Percentiles rank a stretch among this genome's conserved stretches.
phyloP scores from a whole-genome alignment of 2,113 vertebrate species.

The Mixornis gularis region DNA sequence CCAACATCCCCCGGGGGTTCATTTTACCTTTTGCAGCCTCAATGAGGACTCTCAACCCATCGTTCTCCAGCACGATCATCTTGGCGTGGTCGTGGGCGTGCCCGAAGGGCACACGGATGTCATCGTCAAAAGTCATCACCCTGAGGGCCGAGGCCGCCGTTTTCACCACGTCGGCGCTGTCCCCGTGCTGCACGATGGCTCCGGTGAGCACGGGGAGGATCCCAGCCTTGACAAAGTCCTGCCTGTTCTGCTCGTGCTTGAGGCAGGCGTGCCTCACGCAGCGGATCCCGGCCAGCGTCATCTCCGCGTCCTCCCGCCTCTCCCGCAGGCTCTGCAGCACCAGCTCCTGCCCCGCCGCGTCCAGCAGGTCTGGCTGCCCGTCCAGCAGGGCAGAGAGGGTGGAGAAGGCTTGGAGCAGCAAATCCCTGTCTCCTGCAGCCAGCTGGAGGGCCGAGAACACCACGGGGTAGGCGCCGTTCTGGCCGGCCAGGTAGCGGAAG shows the following conservation, averaged over 20 bases:
- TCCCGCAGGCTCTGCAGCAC: constrained; percentile 69
- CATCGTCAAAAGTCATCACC: constrained; percentile 92
- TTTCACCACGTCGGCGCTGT: constrained; percentile 69
- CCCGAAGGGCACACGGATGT: constrained; percentile 88
- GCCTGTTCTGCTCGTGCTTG: constrained; percentile 91
- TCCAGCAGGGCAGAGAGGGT: constrained; percentile 79
- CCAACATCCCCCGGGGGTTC: accelerated
- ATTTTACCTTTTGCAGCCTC: constrained; percentile 86
- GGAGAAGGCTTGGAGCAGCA: constrained; percentile 62
- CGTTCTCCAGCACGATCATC: constrained; percentile 87
- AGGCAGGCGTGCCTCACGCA: constrained; percentile 79
- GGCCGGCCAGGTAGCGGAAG: constrained; percentile 83
- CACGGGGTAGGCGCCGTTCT: constrained; percentile 82
- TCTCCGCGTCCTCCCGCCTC: background rate
- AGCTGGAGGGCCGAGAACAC: constrained; percentile 80
- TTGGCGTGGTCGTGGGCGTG: constrained; percentile 89
- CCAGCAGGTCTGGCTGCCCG: constrained; percentile 90
- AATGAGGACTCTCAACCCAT: constrained; percentile 83
- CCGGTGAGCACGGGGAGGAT: constrained; percentile 73
- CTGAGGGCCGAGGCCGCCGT: constrained; percentile 77
- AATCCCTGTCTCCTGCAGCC: constrained; percentile 18
- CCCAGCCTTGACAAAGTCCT: constrained; percentile 80
- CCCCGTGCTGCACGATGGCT: constrained; percentile 64
- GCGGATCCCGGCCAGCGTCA: constrained; percentile 65
- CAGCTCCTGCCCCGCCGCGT: constrained; percentile 73